Conservation (phyloP, 2,797 vertebrate species). For the Pampus argenteus region DNA sequence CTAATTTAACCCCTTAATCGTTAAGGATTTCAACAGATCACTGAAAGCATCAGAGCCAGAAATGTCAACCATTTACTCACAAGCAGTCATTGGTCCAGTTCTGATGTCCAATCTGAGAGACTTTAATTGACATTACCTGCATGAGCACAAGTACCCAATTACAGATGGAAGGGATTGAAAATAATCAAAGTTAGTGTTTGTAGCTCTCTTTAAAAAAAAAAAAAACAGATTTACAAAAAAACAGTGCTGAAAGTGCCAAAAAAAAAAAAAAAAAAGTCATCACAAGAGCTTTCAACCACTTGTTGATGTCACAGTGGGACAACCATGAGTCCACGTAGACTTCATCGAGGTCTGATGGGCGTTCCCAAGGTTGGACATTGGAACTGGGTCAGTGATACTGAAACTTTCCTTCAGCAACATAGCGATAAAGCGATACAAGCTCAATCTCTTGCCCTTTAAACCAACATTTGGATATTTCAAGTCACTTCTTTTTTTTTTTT, state of each 20-base stretch:
- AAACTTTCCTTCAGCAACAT: constrained; percentile 20
- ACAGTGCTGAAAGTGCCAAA: background rate
- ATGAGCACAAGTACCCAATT: background rate
- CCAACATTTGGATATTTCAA: constrained; percentile 39
- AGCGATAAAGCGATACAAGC: constrained; percentile 6
- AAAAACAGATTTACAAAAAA: background rate
- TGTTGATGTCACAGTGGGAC: background rate
- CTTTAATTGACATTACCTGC: background rate
- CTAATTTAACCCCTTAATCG: constrained; percentile 42
- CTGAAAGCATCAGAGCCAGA: constrained; percentile 39
- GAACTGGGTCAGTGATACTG: constrained; percentile 28
- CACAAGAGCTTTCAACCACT: no score
- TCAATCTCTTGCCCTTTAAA: constrained; percentile 27
- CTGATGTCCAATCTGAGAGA: background rate
- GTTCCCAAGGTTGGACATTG: background rate
- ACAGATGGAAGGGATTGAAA: background rate
- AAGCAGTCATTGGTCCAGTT: constrained; percentile 22
- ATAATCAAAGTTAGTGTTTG: background rate
- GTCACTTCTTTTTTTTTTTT: background rate
- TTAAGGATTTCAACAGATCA: constrained; percentile 53
- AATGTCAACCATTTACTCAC: constrained; percentile 21
- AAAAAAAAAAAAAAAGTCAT: no score
- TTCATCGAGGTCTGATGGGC: background rate
- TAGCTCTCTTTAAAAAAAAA: background rate
- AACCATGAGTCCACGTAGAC: background rate